A percentile compares a stretch with the other conserved stretches of the same genome.
These are phyloP conservation scores for Apocrypta bakeri DNA, from an alignment of 1,140 invertebrate genomes.

Conservation along the genomic window DNA sequence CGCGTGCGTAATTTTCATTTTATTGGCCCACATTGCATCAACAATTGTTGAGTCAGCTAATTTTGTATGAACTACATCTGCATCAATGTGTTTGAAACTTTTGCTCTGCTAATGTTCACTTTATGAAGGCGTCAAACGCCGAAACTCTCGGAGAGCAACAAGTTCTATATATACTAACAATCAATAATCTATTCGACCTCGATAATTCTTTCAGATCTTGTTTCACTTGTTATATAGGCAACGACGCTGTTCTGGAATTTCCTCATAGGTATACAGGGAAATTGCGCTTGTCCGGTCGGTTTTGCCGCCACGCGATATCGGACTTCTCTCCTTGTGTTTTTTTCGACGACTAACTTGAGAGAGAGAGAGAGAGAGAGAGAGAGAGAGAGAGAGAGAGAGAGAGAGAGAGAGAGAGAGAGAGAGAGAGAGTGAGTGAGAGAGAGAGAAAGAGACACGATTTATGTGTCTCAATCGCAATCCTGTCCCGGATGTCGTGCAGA, in stretches of 20 bases:
- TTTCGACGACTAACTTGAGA: background rate
- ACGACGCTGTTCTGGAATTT: background rate
- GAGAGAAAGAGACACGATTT: background rate
- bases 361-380: background rate
- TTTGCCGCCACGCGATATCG: slow-evolving; percentile 3
- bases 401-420: background rate
- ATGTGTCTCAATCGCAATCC: slow-evolving; percentile 11
- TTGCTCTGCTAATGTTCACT: too few species aligned
- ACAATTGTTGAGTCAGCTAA: background rate
- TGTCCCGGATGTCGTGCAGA: background rate
- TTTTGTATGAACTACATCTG: background rate
- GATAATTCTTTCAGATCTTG: background rate
- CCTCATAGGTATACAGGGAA: background rate
- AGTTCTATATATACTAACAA: too few species aligned
- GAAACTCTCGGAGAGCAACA: too few species aligned
- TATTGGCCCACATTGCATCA: slow-evolving; percentile 30
- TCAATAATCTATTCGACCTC: background rate
- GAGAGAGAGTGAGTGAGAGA: background rate
- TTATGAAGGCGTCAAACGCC: too few species aligned
- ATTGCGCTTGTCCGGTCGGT: slow-evolving; percentile 26
- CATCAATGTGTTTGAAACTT: too few species aligned
- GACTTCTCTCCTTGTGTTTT: background rate
- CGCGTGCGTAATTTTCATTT: slow-evolving; percentile 18
- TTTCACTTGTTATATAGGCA: background rate
- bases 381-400: background rate